These are phyloP conservation scores for Zosterops pallidus DNA, from an alignment of 2,113 vertebrate species.

Conservation along the genomic window DNA sequence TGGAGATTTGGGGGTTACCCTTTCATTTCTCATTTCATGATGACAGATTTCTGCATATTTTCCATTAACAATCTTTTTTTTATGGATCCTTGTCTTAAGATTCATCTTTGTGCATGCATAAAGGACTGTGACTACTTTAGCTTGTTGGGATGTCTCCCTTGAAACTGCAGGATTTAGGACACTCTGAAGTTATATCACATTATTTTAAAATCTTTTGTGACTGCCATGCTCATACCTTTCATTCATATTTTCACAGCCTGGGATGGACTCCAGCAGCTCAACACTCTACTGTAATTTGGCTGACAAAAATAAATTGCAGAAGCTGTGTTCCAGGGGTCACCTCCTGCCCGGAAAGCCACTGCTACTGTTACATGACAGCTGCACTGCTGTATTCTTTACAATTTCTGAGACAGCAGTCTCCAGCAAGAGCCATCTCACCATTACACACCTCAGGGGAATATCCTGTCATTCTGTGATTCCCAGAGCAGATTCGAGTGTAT, in stretches of 20 bases:
- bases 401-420: not conserved
- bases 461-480: not conserved
- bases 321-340: not conserved
- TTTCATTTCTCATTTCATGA: not conserved
- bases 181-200: rapidly evolving
- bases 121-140: not conserved
- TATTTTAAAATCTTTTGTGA: not conserved
- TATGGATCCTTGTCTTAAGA: not conserved
- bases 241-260: conserved; percentile 23
- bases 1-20: not conserved
- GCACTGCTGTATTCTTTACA: not conserved
- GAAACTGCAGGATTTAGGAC: not conserved
- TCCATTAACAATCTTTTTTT: not conserved
- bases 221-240: not conserved
- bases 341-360: not conserved
- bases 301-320: conserved; percentile 40
- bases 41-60: not conserved
- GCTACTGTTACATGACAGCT: not conserved
- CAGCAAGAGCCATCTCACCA: not conserved
- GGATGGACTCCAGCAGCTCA: not conserved
- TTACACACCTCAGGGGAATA: not conserved
- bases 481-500: not conserved
- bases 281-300: not conserved
- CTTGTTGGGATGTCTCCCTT: not conserved
- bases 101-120: not conserved